These are phyloP conservation scores for Allacma fusca DNA, from an alignment of 2,888 invertebrate genomes.

Conservation along the genomic window DNA sequence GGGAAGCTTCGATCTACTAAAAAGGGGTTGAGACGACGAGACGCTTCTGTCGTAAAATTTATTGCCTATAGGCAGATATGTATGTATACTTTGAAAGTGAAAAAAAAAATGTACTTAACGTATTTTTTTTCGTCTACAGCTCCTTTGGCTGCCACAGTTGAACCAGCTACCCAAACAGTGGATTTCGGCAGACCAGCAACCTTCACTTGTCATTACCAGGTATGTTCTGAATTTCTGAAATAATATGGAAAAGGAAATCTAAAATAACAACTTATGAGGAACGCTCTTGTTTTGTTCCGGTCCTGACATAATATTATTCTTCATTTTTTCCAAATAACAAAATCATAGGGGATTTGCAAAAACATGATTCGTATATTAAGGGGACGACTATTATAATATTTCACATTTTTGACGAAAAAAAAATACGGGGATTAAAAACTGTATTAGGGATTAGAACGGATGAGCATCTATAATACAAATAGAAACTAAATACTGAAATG, in stretches of 20 bases:
- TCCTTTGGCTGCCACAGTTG: constrained; percentile 85
- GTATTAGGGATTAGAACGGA: too few relatives aligned
- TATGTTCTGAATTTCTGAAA: constrained; percentile 10
- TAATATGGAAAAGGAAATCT: background rate
- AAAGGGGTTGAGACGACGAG: background rate
- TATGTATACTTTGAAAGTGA: too few relatives aligned
- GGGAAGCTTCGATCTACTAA: background rate
- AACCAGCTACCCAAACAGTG: constrained; percentile 89
- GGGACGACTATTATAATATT: too few relatives aligned
- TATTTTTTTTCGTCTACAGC: constrained; percentile 66
- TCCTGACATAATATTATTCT: too few relatives aligned
- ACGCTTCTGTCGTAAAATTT: background rate
- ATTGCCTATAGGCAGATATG: background rate
- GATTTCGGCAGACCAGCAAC: constrained; percentile 92
- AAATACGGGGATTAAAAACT: too few relatives aligned
- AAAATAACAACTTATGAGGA: background rate
- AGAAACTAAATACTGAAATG: too few relatives aligned
- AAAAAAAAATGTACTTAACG: background rate
- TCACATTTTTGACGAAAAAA: too few relatives aligned
- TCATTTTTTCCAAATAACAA: too few relatives aligned
- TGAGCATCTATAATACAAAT: too few relatives aligned
- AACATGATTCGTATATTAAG: too few relatives aligned
- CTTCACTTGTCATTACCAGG: constrained; percentile 81
- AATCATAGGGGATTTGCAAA: too few relatives aligned
- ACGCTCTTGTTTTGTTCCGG: too few relatives aligned